Conservation (phyloP, 2,797 vertebrate species). For the Sparidentex hasta region DNA sequence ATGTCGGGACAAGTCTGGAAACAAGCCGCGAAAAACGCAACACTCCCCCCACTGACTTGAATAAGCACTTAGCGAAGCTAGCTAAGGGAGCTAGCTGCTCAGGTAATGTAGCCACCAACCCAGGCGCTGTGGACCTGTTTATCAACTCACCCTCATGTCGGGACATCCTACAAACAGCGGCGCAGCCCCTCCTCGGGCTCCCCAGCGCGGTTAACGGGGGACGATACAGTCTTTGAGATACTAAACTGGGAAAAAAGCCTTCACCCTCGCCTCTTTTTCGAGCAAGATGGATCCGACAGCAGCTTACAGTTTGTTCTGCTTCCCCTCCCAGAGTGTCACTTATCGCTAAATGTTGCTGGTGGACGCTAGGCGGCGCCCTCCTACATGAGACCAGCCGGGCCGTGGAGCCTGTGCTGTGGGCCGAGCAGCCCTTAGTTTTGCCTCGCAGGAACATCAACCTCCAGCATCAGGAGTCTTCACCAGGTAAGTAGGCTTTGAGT, state of each 20-base stretch:
- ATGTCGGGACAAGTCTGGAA: not conserved
- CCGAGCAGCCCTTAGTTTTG: not conserved
- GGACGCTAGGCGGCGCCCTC: conserved; percentile 75
- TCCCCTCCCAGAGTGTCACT: conserved; percentile 87
- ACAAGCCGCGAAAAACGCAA: conserved; percentile 68
- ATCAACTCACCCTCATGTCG: conserved; percentile 95
- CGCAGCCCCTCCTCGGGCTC: conserved; percentile 86
- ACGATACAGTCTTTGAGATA: conserved; percentile 67
- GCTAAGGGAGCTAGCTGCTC: conserved; percentile 64
- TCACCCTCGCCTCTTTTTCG: conserved; percentile 82
- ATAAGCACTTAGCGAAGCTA: conserved; percentile 67
- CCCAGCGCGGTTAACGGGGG: conserved; percentile 77
- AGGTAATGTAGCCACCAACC: conserved; percentile 57
- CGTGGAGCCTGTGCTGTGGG: fast-evolving
- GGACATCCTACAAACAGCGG: conserved; percentile 93
- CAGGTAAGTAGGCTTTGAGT: too few relatives aligned
- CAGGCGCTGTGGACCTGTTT: conserved; percentile 57
- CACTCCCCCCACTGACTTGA: conserved; percentile 61
- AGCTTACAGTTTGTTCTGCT: conserved; percentile 86
- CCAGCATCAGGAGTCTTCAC: too few relatives aligned
- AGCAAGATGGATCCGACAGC: conserved; percentile 87
- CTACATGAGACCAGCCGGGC: not conserved
- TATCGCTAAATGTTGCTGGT: conserved; percentile 43
- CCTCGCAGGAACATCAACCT: conserved; percentile 32
- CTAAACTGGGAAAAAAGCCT: conserved; percentile 63